phyloP scores from a whole-genome alignment of 2,888 invertebrate genomes.

The Ecdyonurus torrentis region DNA sequence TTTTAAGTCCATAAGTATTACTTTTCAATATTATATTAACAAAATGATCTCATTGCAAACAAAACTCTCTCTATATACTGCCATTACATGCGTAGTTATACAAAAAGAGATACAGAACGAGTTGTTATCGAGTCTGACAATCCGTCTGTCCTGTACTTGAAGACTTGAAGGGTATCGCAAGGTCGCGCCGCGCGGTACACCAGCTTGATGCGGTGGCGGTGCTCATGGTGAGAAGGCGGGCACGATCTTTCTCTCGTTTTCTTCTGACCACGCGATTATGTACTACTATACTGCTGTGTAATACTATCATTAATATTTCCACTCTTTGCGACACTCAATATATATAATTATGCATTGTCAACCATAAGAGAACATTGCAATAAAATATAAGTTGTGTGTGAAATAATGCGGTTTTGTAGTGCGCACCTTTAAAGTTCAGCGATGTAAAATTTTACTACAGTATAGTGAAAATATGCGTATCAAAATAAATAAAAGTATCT shows the following conservation, averaged over 20 bases:
- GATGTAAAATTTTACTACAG: too few relatives aligned
- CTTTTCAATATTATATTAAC: too few relatives aligned
- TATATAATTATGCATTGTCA: background rate
- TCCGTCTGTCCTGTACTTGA: background rate
- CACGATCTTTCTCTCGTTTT: background rate
- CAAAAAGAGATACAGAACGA: background rate
- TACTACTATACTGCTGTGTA: background rate
- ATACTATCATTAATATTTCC: background rate
- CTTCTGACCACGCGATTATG: background rate
- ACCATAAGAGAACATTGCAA: background rate
- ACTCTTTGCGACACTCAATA: background rate
- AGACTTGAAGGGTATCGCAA: background rate
- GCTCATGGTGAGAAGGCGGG: background rate
- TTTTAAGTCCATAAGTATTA: too few relatives aligned
- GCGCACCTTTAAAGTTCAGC: too few relatives aligned
- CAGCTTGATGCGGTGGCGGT: background rate
- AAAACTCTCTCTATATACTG: too few relatives aligned
- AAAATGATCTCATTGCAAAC: too few relatives aligned
- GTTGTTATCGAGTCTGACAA: background rate
- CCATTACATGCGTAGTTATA: too few relatives aligned
- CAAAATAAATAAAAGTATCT: too few relatives aligned
- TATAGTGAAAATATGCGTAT: too few relatives aligned
- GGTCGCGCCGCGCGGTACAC: background rate
- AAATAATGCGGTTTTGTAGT: too few relatives aligned
- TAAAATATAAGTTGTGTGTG: too few relatives aligned